Percentiles rank a stretch among this genome's conserved stretches.
Evolutionary conservation across 2,113 vertebrate species (phyloP).

Genomic region (Cisticola juncidis): DNA sequence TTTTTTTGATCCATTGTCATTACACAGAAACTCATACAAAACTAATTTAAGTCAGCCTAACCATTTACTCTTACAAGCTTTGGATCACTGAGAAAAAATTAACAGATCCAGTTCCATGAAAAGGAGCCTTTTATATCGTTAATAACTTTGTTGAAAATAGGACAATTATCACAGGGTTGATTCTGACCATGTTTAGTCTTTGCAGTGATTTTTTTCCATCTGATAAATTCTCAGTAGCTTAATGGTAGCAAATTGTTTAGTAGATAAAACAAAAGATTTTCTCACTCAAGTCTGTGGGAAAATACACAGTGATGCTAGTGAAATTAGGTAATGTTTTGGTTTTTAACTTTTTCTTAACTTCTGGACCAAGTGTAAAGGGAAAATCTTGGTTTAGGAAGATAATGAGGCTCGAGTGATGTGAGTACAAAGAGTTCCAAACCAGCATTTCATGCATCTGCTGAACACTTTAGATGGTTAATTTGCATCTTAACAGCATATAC

Average conservation of each 20-base stretch:
- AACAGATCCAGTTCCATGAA: background rate
- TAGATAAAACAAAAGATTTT: background rate
- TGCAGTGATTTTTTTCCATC: background rate
- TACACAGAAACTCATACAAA: background rate
- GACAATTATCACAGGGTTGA: background rate
- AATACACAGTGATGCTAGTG: background rate
- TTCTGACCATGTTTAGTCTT: background rate
- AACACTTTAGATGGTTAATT: background rate
- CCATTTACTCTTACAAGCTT: background rate
- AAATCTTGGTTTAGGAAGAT: background rate
- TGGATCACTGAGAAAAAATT: background rate
- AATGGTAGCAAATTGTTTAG: background rate
- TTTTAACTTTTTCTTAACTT: background rate
- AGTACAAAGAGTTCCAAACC: background rate
- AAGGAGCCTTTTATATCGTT: background rate
- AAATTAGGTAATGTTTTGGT: background rate
- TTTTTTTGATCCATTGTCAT: background rate
- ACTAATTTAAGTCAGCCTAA: background rate
- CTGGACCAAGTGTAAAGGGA: background rate
- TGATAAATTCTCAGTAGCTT: background rate
- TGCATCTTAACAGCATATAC: background rate
- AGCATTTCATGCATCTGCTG: fast-evolving
- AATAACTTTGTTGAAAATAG: background rate
- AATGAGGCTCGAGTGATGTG: background rate
- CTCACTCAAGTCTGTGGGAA: background rate